Evolutionary conservation across 2,888 invertebrate species (phyloP), one percentile per base, ranked within the genome.

Genomic region (Tetropium fuscum): DNA sequence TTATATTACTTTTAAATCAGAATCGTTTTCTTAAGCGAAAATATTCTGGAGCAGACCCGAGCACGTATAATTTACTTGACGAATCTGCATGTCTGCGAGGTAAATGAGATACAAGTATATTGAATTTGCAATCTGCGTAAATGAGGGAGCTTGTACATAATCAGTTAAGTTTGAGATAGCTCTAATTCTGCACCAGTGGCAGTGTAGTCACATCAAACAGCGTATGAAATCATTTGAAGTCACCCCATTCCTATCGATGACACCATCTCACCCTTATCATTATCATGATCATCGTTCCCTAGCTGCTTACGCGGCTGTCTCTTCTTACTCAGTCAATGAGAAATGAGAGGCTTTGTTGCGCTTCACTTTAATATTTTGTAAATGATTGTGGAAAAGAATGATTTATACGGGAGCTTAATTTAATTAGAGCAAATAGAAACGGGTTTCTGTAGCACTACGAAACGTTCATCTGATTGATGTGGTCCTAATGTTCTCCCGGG

Each of bases 101-200:
- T n/a, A 36, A 22, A 36, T 13, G 8, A 15, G 41, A 48, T 41
- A 11, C 15, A 44, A 60, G 48, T 58, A 62, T 66, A 66, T 66
- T 61, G 66, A 61, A 64, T 66, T 64, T 62, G 66, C 63, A 66
- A 66, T 53, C 58, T 61, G 57, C 55, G 48, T 41, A 64, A 64
- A 66, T 66, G 38, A 58, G 56, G 49, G 49, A 58, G 40, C 55
- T 51, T 22, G 53, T 49, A 51, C 49, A 55, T 63, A 60, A 63
- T 63, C 63, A 63, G 63, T 55, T 63, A 45, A 55, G 62, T 63
- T 63, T 58, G 45, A 61, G 58, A 58, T 54, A 57, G 61, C 59
- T 64, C 63, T 66, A 66, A 66, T 63, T 60, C 60, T 27, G 63
- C 54, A 47, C 60, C 51, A 60, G 53, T 56, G 56, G 55, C 57